Evolutionary conservation across 2,113 vertebrate genomes (phyloP), one percentile per base, ranked within the genome.

Genomic region (Ctenomys sociabilis): DNA sequence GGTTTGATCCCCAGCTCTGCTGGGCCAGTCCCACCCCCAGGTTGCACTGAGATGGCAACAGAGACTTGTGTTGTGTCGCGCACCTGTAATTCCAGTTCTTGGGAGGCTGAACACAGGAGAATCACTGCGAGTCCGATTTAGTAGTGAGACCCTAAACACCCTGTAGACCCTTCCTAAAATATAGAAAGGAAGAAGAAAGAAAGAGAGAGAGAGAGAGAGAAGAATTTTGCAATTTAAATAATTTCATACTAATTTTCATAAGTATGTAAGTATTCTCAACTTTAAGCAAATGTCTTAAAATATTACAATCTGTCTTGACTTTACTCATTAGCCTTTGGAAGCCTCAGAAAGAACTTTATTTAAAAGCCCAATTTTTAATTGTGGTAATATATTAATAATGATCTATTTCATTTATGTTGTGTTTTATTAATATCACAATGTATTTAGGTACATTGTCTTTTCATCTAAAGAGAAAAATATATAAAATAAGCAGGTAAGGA

Each of bases 261-360:
- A 64, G 22, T 45, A 57, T 43, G 1, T 73, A 91, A 57, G 40
- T 17, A 70, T 17, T 61, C 86, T 88, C 35, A 81, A 66, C n/a
- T 17, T 57, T 54, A 83, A 63, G 21, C 14, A 84, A 63, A 86
- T 17, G 35, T 68, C 26, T 49, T 93, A 85, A 93, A 88, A 83
- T 16, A 64, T 88, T 64, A 75, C 80, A 85, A 80, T 96, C 26
- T 77, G n/a, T 78, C 85, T 95, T 35, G 10, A 57, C 30, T 78
- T 81, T 86, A 78, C n/a, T n/a, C n/a, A 77, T 64, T 80, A 77
- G 16, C 4, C 64, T 66, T 72, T 35, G 35, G 14, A 75, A 43
- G 19, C 40, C 22, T 91, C 12, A 16, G 5, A 8, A 75, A 90
- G 24, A 85, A 91, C n/a, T 91, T 90, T 28, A 21, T 6, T 88